Evolutionary conservation across 2,888 invertebrate genomes (phyloP), one percentile per base, ranked within the genome.

Genomic region (Eumerus sabulonum): DNA sequence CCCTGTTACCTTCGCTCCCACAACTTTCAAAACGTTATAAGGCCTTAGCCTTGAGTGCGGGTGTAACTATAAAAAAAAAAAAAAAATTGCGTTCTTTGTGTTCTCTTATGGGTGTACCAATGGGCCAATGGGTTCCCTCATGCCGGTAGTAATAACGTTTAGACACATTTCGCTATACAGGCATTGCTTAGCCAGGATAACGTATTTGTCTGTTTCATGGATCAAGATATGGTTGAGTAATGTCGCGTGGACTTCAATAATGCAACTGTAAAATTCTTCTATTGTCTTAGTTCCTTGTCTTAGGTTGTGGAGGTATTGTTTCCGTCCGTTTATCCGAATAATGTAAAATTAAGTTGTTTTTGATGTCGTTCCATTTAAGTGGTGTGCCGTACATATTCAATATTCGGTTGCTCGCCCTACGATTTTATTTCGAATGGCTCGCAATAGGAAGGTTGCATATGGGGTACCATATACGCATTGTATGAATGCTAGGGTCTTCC

Each of bases 161-260:
- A 45, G 2, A 9, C 64, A 54, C 64, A 63, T 53, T 16, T 63
- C 51, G 5, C 5, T 1, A 51, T 45, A 63, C 1, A 53, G 36
- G 1, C 13, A 2, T 2, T 1, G 2, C n/a, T 51, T 42, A 3
- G 38, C 38, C 36, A 12, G 13, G 5, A 44, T 18, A 3, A 51
- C 51, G 19, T 48, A 19, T 9, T 4, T 7, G n/a, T 48, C n/a
- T 1, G 1, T 48, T 48, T 48, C 48, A 1, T 51, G 51, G 0
- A 36, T 51, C 2, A 35, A 16, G 2, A 51, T 18, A 16, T 51
- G 35, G 12, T 51, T 36, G 36, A 9, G 27, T 9, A 35, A 16
- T 3, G 36, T 51, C 12, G 51, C 14, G 1, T 27, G 9, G 19
- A 50, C 27, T 50, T 50, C 50, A 1, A 50, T 50, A 27, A 50